Evolutionary conservation across 2,113 vertebrate genomes (phyloP), one percentile per base, ranked within the genome.

Genomic region (Nipponia nippon): DNA sequence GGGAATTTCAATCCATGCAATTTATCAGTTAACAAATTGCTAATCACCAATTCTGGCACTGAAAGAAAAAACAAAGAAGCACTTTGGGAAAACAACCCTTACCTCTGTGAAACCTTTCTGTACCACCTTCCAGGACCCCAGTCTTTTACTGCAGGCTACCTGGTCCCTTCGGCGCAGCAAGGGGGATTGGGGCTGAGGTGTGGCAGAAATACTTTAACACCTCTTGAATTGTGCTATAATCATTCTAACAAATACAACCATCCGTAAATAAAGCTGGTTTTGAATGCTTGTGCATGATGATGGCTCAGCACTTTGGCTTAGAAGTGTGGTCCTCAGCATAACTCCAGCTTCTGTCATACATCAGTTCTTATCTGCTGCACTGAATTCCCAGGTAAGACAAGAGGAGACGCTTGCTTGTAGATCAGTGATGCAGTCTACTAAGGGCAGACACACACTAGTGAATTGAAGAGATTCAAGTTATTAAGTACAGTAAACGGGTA

Each of bases 121-220:
- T 13, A 22, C 10, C 19, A 7, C 5, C 14, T 75, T 52, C 19
- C 50, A 1, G 3, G 34, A 40, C 14, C n/a, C 11, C 19, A 15
- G 6, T 34, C 13, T 56, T 1, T 4, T 40, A 16, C 42, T 52
- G 16, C 16, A 69, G 11, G 23, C 47, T 62, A 27, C 13, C 4
- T 53, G 7, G 23, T 67, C 6, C 11, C 26, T 76, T 59, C 0
- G 0, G 18, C 25, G 25, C 52, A 87, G 36, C 42, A 70, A 10
- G 32, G 20, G 4, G 23, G 26, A 14, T 8, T 17, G n/a, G 12
- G 14, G 18, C 30, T n/a, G 9, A 0, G 12, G 12, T 15, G 26
- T 30, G 20, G 22, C n/a, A 67, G 53, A 69, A 90, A 26, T 34
- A 40, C 15, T 49, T 46, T 36, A 73, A 47, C 29, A 61, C 6